Evolutionary conservation across 2,113 vertebrate species (phyloP).

Genomic region (Pachypanchax playfairii): DNA sequence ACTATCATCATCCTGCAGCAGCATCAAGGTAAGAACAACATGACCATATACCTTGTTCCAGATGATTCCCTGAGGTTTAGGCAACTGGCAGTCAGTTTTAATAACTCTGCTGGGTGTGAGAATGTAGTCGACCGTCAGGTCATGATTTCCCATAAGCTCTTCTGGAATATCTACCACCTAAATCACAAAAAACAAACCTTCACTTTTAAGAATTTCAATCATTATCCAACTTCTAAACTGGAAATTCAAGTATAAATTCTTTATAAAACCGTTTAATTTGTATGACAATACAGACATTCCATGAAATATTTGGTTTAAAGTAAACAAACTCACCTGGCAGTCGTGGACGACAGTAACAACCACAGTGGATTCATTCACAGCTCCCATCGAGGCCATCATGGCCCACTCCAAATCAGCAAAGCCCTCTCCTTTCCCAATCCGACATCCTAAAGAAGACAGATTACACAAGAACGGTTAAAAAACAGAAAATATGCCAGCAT

Average conservation of each 20-base stretch:
- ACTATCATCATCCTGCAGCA: neutral
- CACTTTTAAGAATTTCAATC: neutral
- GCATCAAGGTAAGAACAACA: neutral
- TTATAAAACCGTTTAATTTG: neutral
- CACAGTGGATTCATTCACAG: conserved; percentile 82
- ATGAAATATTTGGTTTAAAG: neutral
- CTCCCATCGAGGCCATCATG: conserved; percentile 94
- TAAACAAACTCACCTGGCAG: conserved; percentile 85
- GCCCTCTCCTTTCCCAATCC: conserved; percentile 97
- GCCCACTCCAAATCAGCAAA: conserved; percentile 94
- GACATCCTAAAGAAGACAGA: conserved; percentile 81
- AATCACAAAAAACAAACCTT: neutral
- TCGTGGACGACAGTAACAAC: conserved; percentile 94
- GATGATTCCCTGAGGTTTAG: conserved; percentile 86
- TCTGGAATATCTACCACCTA: conserved; percentile 91
- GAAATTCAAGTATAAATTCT: neutral
- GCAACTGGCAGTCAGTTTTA: conserved; percentile 80
- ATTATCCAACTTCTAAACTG: neutral
- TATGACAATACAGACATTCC: neutral
- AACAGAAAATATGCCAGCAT: neutral
- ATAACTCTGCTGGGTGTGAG: conserved; percentile 91
- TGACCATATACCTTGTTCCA: conserved; percentile 87
- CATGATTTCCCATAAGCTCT: conserved; percentile 85
- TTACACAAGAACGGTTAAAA: too few species aligned
- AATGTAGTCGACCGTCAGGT: conserved; percentile 94